Conservation (phyloP, 2,888 invertebrate genomes). For the Aricia artaxerxes region DNA sequence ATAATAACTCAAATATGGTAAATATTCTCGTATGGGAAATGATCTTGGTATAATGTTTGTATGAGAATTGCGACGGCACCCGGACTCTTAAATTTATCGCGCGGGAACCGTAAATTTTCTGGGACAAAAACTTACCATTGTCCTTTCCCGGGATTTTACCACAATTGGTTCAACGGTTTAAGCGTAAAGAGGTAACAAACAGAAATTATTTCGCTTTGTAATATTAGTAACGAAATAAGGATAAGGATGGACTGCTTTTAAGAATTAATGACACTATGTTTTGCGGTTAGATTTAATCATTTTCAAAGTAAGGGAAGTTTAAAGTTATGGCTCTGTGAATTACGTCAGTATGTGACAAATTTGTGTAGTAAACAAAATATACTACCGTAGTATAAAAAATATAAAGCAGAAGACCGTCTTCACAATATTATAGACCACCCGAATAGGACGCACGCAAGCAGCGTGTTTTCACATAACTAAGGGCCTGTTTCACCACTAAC, state of each 20-base stretch:
- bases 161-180: not conserved
- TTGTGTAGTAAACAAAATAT: not conserved
- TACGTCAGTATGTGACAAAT: not conserved
- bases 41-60: no score
- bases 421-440: no score
- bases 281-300: not conserved
- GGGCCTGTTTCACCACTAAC: no score
- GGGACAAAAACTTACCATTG: not conserved
- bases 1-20: no score
- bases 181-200: not conserved
- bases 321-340: not conserved
- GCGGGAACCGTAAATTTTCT: no score
- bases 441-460: no score
- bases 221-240: not conserved
- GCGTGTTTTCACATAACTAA: no score
- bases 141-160: not conserved
- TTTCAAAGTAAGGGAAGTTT: not conserved
- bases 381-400: not conserved
- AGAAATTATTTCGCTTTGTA: not conserved
- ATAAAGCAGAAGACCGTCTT: no score
- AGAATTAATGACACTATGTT: not conserved
- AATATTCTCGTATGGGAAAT: no score
- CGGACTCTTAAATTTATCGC: not conserved
- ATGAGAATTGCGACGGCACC: no score
- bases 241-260: not conserved